Percentiles rank a stretch among this genome's conserved stretches.
Conservation (phyloP, 1,140 invertebrate genomes). For the Colletes gigas region DNA sequence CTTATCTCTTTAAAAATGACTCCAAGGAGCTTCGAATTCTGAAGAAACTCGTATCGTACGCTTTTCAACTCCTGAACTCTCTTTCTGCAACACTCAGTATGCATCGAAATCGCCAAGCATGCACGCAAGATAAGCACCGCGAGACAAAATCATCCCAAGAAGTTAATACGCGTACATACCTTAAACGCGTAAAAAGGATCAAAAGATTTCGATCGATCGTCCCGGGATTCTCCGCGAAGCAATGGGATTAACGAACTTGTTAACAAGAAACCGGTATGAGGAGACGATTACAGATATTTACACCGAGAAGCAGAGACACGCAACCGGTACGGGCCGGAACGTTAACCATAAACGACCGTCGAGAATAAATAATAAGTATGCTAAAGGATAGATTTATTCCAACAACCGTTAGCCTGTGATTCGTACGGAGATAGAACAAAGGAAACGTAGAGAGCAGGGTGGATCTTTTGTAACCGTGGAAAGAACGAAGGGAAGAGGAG, state of each 20-base stretch:
- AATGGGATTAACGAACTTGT: constrained; percentile 3
- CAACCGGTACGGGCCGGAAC: neutral
- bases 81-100: too few species aligned
- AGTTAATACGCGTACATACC: neutral
- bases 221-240: neutral
- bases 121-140: neutral
- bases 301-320: constrained; percentile 4
- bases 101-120: too few species aligned
- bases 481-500: constrained; percentile 25
- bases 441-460: constrained; percentile 9
- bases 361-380: neutral
- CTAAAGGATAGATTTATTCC: constrained; percentile 1
- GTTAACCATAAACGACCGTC: constrained; percentile 9
- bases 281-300: constrained; percentile 32
- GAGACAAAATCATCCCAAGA: neutral
- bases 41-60: too few species aligned
- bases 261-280: constrained; percentile 4
- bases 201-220: neutral
- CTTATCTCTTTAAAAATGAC: too few species aligned
- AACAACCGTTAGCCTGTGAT: neutral
- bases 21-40: too few species aligned
- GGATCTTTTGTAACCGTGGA: constrained; percentile 24
- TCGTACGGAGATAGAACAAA: constrained; percentile 11
- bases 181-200: neutral
- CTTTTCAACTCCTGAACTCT: too few species aligned